phyloP scores from a whole-genome alignment of 35 echinoderm and acorn worm species.

The Hemicentrotus pulcherrimus region DNA sequence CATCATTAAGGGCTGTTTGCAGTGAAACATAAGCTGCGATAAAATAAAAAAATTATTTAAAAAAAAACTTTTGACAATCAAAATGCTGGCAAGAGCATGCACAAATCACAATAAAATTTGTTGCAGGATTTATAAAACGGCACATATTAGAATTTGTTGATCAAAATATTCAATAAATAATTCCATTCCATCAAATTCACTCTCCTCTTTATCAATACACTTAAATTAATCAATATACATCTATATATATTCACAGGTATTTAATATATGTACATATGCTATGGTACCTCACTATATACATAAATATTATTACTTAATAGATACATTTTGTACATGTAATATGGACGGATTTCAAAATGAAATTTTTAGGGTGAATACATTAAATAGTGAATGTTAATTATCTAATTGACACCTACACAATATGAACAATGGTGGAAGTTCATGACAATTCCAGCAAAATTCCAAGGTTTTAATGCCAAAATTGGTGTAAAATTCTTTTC shows the following conservation, averaged over 20 bases:
- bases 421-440: too few species aligned
- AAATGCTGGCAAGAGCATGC: not conserved
- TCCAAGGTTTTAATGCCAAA: too few species aligned
- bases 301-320: not conserved
- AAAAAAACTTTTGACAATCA: not conserved
- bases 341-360: not conserved
- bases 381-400: too few species aligned
- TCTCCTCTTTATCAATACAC: not conserved
- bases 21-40: too few species aligned
- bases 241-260: not conserved
- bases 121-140: not conserved
- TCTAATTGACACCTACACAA: too few species aligned
- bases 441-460: too few species aligned
- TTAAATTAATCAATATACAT: not conserved
- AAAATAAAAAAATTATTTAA: too few species aligned
- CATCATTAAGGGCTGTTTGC: too few species aligned
- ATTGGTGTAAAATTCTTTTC: too few species aligned
- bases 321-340: not conserved
- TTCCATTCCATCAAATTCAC: not conserved
- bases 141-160: not conserved
- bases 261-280: not conserved
- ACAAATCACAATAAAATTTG: not conserved
- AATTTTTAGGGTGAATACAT: too few species aligned
- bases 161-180: slow-evolving; percentile 5
- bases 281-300: not conserved